Base-by-base conservation (phyloP, 2,888 invertebrate species). In the Hermaeophaga mercurialis region DNA sequence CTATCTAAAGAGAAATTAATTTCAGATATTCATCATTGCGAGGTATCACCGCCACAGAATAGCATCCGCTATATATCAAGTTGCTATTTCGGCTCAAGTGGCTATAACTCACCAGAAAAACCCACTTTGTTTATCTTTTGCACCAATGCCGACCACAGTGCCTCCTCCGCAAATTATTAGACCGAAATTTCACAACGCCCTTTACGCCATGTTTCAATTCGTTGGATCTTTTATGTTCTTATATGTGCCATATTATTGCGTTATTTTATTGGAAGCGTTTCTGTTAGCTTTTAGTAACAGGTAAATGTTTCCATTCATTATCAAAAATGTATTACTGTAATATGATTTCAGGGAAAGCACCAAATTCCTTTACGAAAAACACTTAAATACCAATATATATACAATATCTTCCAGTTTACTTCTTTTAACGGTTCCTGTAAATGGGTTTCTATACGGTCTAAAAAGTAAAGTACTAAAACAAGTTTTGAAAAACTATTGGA, bases 31-130 rank as follows among this genome's bases (percentile, higher is more conserved):
- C 45, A 84, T 85, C 70, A 85, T 85, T 54, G 85, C 85, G 6
- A 79, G 85, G 1, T 89, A 90, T 74, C 91, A 92, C 71, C 83
- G 90, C 4, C 91, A 91, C 73, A 83, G 91, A 56, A 92, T 92
- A 65, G 90, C 91, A 19, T 89, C 90, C 39, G 91, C 91, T 17
- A 90, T 91, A 64, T 91, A 89, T 78, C 90, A 91, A 80, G 90
- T 91, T 34, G 91, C 91, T 0, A 75, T 91, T 47, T 89, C 90
- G 6, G 91, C 91, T 0, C 91, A 91, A 79, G 91, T 91, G 63
- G 89, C 90, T 44, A 89, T 90, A 66, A 90, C 90, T 0, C 90
- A 90, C 71, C 90, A 90, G 73, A 80, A 89, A 62, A 90, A 90
- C 70, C 90, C 90, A 6, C 89, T 90, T 73, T 44, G 34, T 0